A percentile compares a stretch with the other conserved stretches of the same genome.
These are phyloP conservation scores for Drosophila albomicans DNA, from an alignment of 1,140 invertebrate species.

Conservation along the genomic window DNA sequence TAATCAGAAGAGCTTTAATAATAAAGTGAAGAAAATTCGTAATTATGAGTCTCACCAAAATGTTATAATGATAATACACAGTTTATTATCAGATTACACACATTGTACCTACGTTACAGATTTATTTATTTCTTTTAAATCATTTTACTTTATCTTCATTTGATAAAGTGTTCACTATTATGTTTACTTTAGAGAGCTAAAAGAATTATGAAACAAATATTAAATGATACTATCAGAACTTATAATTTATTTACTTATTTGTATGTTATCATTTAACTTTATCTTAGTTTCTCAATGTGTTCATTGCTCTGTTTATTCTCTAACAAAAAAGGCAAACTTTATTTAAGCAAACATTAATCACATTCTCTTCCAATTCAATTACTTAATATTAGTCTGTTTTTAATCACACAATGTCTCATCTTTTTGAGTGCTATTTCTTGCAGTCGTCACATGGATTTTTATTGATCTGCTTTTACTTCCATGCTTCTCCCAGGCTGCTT, in stretches of 20 bases:
- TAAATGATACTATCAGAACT: too few relatives aligned
- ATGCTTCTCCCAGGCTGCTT: neutral
- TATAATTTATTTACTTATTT: neutral
- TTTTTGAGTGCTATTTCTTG: neutral
- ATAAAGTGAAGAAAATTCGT: neutral
- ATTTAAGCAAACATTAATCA: neutral
- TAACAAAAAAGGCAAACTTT: neutral
- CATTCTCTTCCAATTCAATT: neutral
- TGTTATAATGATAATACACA: too few relatives aligned
- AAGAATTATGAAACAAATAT: too few relatives aligned
- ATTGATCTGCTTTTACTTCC: neutral
- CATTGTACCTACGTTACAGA: too few relatives aligned
- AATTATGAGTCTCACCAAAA: too few relatives aligned
- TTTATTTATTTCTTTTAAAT: too few relatives aligned
- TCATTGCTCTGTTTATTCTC: neutral
- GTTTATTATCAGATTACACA: too few relatives aligned
- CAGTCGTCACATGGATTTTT: neutral
- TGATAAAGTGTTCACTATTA: too few relatives aligned
- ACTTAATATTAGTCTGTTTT: neutral
- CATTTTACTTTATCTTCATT: too few relatives aligned
- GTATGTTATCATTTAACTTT: neutral
- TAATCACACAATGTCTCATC: neutral
- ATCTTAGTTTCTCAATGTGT: neutral
- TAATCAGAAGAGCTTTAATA: constrained; percentile 1
- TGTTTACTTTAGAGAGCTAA: too few relatives aligned